Conservation (phyloP, 2,797 vertebrate genomes). For the Geotrypetes seraphini region DNA sequence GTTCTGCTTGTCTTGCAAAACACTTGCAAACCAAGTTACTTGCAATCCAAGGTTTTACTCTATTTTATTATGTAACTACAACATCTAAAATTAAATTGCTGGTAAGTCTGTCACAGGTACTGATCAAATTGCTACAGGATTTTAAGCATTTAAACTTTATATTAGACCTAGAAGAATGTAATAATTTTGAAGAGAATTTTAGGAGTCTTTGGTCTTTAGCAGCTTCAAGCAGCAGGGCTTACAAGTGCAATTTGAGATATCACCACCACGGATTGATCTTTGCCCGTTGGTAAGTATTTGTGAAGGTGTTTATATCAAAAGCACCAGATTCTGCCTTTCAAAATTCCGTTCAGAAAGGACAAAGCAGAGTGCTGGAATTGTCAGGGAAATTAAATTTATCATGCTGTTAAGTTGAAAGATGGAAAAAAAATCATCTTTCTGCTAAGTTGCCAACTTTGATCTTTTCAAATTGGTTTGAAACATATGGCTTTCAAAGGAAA, state of each 20-base stretch:
- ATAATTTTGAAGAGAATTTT: no score
- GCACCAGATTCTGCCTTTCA: slow-evolving; percentile 29
- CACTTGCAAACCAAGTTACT: no score
- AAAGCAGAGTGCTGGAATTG: slow-evolving; percentile 14
- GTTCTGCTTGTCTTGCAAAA: no score
- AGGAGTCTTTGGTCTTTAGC: no score
- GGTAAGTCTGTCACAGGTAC: no score
- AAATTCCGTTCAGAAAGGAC: slow-evolving; percentile 18
- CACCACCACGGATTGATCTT: slow-evolving; percentile 21
- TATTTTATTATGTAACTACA: no score
- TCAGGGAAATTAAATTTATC: slow-evolving; percentile 16
- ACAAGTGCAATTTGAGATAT: slow-evolving; percentile 10
- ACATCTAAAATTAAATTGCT: no score
- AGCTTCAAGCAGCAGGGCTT: slow-evolving; percentile 1
- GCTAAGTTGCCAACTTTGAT: slow-evolving; percentile 31
- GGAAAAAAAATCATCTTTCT: slow-evolving; percentile 31
- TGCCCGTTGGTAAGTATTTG: slow-evolving; percentile 7
- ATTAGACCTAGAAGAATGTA: no score
- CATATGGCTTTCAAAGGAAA: slow-evolving; percentile 14
- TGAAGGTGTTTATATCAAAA: slow-evolving; percentile 32
- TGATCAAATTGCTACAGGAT: no score
- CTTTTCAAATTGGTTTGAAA: slow-evolving; percentile 33
- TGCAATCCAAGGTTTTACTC: no score
- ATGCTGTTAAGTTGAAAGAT: slow-evolving; percentile 25
- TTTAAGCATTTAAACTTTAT: no score